Evolutionary conservation across 2,797 vertebrate genomes (phyloP).

Genomic region (Chromobotia macracanthus): DNA sequence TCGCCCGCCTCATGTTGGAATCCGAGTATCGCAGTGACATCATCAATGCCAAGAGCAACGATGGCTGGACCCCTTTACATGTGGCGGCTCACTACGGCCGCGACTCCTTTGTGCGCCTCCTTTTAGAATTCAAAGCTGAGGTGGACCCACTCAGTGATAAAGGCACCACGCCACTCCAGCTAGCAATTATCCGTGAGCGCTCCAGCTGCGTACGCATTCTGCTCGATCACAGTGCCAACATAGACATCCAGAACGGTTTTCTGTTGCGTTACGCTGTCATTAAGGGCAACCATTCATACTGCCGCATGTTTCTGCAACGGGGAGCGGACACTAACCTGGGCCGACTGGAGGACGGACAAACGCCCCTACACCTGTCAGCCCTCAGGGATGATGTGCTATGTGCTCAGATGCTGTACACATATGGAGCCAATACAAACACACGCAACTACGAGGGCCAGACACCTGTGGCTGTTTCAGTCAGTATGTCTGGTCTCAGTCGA

Average conservation of each 20-base stretch:
- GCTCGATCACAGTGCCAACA: conserved; percentile 96
- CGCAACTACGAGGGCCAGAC: conserved; percentile 98
- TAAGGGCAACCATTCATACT: conserved; percentile 98
- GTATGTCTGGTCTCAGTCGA: conserved; percentile 92
- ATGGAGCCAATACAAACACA: conserved; percentile 95
- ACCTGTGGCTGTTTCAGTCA: conserved; percentile 89
- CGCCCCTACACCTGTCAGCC: conserved; percentile 95
- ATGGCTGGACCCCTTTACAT: conserved; percentile 97
- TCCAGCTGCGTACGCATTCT: conserved; percentile 98
- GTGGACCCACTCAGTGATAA: conserved; percentile 98
- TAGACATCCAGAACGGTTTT: conserved; percentile 98
- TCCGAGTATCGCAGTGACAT: conserved; percentile 93
- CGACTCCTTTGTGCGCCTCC: conserved; percentile 94
- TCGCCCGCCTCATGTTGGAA: conserved; percentile 95
- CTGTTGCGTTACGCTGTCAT: conserved; percentile 96
- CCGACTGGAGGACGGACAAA: conserved; percentile 96
- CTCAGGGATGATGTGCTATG: conserved; percentile 94
- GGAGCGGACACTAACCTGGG: conserved; percentile 97
- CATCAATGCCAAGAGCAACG: conserved; percentile 97
- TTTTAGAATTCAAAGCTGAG: conserved; percentile 95
- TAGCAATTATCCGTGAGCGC: conserved; percentile 96
- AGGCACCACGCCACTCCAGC: conserved; percentile 94
- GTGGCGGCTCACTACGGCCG: conserved; percentile 98
- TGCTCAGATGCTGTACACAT: conserved; percentile 93
- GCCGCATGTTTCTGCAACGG: conserved; percentile 98